Conservation (phyloP, 1,140 invertebrate genomes). For the Chrysoperla carnea region DNA sequence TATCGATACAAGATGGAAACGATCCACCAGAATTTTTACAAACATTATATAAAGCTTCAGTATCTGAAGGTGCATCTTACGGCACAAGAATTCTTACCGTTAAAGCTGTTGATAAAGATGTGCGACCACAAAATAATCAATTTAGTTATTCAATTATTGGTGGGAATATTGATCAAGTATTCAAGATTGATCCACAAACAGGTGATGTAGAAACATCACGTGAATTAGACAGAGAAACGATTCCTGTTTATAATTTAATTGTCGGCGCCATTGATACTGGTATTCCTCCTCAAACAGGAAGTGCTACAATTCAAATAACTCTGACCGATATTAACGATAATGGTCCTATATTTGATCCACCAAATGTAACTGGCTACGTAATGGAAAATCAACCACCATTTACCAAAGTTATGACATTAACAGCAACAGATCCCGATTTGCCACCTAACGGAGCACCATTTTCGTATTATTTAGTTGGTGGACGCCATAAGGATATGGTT, state of each 20-base stretch:
- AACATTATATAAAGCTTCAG: slow-evolving; percentile 48
- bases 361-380: slow-evolving; percentile 51
- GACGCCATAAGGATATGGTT: slow-evolving; percentile 57
- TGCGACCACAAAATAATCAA: slow-evolving; percentile 76
- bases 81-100: slow-evolving; percentile 64
- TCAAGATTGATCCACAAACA: slow-evolving; percentile 74
- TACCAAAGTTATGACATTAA: slow-evolving; percentile 66
- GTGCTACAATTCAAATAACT: slow-evolving; percentile 56
- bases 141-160: slow-evolving; percentile 81
- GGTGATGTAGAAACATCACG: slow-evolving; percentile 65
- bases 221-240: slow-evolving; percentile 64
- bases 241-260: slow-evolving; percentile 57
- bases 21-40: slow-evolving; percentile 84
- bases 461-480: slow-evolving; percentile 59
- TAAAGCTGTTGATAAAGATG: slow-evolving; percentile 79
- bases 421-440: slow-evolving; percentile 74
- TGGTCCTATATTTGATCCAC: slow-evolving; percentile 62
- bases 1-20: slow-evolving; percentile 88
- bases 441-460: slow-evolving; percentile 87
- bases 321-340: slow-evolving; percentile 87
- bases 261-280: slow-evolving; percentile 83
- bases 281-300: slow-evolving; percentile 72
- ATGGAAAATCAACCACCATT: slow-evolving; percentile 76
- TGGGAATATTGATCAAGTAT: slow-evolving; percentile 65
- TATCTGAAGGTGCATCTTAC: slow-evolving; percentile 56